Percentiles rank a stretch among this genome's conserved stretches.
Conservation (phyloP, 2,113 vertebrate genomes). For the Dipodomys ordii region DNA sequence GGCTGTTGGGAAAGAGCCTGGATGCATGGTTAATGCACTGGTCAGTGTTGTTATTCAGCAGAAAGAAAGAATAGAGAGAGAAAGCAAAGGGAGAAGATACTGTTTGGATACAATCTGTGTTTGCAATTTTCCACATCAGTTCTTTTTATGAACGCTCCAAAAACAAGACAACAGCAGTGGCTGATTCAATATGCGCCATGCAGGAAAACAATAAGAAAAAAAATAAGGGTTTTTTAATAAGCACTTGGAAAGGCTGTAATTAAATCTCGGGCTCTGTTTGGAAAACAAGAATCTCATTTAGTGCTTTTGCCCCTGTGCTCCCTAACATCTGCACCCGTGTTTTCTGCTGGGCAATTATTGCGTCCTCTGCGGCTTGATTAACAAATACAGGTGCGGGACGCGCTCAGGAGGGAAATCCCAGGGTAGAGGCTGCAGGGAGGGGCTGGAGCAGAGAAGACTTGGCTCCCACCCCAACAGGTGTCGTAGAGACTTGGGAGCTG, state of each 20-base stretch:
- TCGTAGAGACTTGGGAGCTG: not conserved
- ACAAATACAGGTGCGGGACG: slow-evolving; percentile 86
- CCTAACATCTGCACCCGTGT: slow-evolving; percentile 85
- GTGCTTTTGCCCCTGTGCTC: slow-evolving; percentile 72
- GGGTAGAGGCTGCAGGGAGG: not conserved
- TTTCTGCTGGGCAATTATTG: slow-evolving; percentile 85
- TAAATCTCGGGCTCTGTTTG: slow-evolving; percentile 90
- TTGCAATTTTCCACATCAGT: slow-evolving; percentile 82
- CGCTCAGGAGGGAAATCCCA: not conserved
- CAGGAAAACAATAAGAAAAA: slow-evolving; percentile 86
- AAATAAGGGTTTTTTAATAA: slow-evolving; percentile 88
- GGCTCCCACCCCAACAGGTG: slow-evolving; percentile 53
- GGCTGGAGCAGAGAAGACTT: not conserved
- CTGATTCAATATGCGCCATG: slow-evolving; percentile 85
- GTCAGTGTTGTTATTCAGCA: slow-evolving; percentile 61
- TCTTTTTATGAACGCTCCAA: slow-evolving; percentile 83
- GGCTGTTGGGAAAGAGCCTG: slow-evolving; percentile 43
- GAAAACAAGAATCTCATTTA: slow-evolving; percentile 91
- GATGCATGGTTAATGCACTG: slow-evolving; percentile 39
- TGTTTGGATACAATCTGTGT: slow-evolving; percentile 81
- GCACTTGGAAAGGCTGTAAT: slow-evolving; percentile 87
- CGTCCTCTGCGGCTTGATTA: slow-evolving; percentile 82
- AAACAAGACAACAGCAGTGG: slow-evolving; percentile 83
- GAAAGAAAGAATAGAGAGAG: slow-evolving; percentile 67
- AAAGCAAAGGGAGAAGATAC: slow-evolving; percentile 68